Evolutionary conservation across 2,888 invertebrate species (phyloP), one percentile per base, ranked within the genome.

Genomic region (Acronicta leporina): DNA sequence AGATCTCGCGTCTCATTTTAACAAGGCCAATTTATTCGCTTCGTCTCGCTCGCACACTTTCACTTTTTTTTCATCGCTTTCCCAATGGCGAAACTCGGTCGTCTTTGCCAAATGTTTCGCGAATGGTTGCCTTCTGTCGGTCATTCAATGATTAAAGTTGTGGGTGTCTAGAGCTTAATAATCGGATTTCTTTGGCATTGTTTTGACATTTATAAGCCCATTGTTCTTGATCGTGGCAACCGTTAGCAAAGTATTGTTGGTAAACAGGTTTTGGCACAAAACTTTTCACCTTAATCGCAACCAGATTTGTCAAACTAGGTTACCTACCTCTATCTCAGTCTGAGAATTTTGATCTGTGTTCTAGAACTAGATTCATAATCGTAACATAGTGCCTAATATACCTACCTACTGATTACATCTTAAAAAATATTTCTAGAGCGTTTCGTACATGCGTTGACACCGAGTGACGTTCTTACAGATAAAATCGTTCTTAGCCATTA

Each of bases 61-160:
- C 92, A 91, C 92, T 92, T 92, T 92, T 90, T 68, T 91, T 90
- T 87, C 83, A 83, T 85, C 83, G 87, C 92, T 92, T 92, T 92
- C 92, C 87, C 90, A 90, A 91, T 90, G 86, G 85, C 87, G 88
- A 86, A 90, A 89, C 88, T 87, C 87, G 86, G 85, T 75, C 86
- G 87, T 65, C 82, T 85, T 85, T 87, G 91, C 91, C 90, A 90
- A 92, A 92, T 90, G 85, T 88, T 90, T 86, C 67, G 84, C 85
- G 85, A 85, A 86, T 75, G 65, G 74, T 78, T 76, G 58, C 63
- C 62, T 56, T 57, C 60, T 54, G 61, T 48, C 63, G 64, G 57
- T 67, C 67, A 72, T 82, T 73, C 67, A 74, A 75, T 71, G 55
- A 73, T 74, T 57, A 61, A 69, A 73, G 46, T 62, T 64, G 54